Conservation (phyloP, 2,888 invertebrate genomes). For the Pachycephus smyrnensis region DNA sequence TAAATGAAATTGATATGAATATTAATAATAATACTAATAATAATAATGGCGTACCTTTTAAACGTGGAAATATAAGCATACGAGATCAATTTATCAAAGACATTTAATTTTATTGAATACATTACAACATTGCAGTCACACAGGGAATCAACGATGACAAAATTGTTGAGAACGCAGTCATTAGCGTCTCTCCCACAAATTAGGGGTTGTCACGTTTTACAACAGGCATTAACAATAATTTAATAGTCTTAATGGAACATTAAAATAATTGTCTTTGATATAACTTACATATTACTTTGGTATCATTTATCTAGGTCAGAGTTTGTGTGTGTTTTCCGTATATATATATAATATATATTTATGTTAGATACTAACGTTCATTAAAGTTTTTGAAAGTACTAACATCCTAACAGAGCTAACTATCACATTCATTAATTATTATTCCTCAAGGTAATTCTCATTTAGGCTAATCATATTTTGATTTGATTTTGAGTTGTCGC, state of each 20-base stretch:
- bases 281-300: conserved; percentile 44
- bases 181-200: conserved; percentile 39
- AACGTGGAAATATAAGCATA: not conserved
- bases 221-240: conserved; percentile 53
- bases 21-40: not conserved
- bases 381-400: conserved; percentile 55
- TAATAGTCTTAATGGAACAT: conserved; percentile 49
- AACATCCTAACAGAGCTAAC: conserved; percentile 55
- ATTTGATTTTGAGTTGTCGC: conserved; percentile 30
- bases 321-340: not conserved
- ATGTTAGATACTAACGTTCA: conserved; percentile 38
- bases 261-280: conserved; percentile 53
- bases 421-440: conserved; percentile 59
- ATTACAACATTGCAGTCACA: conserved; percentile 49
- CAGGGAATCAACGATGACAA: conserved; percentile 42
- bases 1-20: too few species aligned
- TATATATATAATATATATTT: conserved; percentile 41
- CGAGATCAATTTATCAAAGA: conserved; percentile 43
- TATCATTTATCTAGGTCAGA: conserved; percentile 31
- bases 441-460: conserved; percentile 15
- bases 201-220: conserved; percentile 30
- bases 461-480: conserved; percentile 21
- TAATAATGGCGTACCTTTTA: not conserved
- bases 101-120: conserved; percentile 57
- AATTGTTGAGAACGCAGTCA: conserved; percentile 42